A percentile compares a stretch with the other conserved stretches of the same genome.
phyloP scores from a whole-genome alignment of 2,888 invertebrate genomes.

The Litoditis marina region DNA sequence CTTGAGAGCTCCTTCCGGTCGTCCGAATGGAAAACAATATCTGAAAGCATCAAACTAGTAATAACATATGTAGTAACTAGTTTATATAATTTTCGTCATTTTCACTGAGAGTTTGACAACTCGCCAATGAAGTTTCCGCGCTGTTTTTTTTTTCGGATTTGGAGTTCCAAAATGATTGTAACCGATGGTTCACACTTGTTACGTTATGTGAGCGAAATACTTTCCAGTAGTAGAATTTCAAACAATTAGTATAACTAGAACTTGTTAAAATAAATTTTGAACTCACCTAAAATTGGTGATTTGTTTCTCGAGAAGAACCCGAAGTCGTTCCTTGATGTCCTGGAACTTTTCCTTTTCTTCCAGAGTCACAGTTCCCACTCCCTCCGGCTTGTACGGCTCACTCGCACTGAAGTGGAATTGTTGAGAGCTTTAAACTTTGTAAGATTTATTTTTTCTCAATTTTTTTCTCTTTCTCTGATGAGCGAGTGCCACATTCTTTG shows the following conservation, averaged over 20 bases:
- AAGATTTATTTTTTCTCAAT: too few relatives aligned
- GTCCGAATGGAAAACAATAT: slow-evolving; percentile 95
- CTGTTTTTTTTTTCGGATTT: too few relatives aligned
- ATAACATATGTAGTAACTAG: too few relatives aligned
- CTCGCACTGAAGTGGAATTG: not conserved
- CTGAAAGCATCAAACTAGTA: too few relatives aligned
- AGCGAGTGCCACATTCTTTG: too few relatives aligned
- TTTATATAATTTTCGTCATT: not conserved
- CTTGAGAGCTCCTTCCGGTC: slow-evolving; percentile 95
- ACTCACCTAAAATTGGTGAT: slow-evolving; percentile 91
- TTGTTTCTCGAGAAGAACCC: slow-evolving; percentile 89
- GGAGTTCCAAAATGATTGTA: too few relatives aligned
- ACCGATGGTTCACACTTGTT: too few relatives aligned
- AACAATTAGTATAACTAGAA: too few relatives aligned
- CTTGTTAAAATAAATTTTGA: not conserved
- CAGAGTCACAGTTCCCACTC: slow-evolving; percentile 94
- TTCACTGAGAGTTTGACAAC: not conserved
- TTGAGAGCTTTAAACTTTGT: not conserved
- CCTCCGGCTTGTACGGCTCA: slow-evolving; percentile 69
- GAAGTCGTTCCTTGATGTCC: slow-evolving; percentile 89
- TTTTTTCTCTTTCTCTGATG: too few relatives aligned
- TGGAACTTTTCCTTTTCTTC: slow-evolving; percentile 89
- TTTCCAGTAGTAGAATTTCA: too few relatives aligned
- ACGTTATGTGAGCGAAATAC: too few relatives aligned
- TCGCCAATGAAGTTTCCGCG: not conserved